phyloP scores from a whole-genome alignment of 2,797 vertebrate species.

The Arremon brunneinucha region DNA sequence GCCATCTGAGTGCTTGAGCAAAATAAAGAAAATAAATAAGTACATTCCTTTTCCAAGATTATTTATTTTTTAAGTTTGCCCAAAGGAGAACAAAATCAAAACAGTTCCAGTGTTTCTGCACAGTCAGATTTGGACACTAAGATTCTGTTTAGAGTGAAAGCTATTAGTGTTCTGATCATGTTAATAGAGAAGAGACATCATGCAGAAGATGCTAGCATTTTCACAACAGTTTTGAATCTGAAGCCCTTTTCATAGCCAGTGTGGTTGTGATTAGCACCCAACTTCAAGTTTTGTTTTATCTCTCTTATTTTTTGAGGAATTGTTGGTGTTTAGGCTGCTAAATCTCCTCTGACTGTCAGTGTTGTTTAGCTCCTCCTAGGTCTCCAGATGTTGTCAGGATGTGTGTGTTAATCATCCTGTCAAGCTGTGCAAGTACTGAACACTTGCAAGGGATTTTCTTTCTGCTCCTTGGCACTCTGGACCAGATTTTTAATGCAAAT shows the following conservation, averaged over 20 bases:
- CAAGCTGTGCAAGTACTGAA: neutral
- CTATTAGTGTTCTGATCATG: neutral
- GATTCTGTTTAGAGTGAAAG: neutral
- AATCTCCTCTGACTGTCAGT: neutral
- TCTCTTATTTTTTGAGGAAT: neutral
- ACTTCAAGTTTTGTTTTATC: neutral
- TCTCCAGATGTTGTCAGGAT: neutral
- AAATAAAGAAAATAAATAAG: conserved; percentile 8
- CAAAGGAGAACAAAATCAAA: neutral
- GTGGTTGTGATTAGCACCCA: neutral
- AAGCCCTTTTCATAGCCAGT: neutral
- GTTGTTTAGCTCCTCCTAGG: neutral
- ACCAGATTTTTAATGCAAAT: neutral
- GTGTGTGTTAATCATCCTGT: neutral
- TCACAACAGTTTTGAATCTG: neutral
- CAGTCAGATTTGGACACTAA: neutral
- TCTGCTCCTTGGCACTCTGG: neutral
- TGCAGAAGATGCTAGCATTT: neutral
- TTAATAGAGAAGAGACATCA: neutral
- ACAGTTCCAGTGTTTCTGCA: neutral
- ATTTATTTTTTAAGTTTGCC: neutral
- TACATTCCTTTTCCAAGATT: neutral
- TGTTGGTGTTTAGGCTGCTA: neutral
- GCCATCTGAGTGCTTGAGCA: neutral
- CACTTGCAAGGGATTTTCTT: neutral